Base-by-base conservation (phyloP, 1,140 invertebrate genomes). In the Leptopilina boulardi region DNA sequence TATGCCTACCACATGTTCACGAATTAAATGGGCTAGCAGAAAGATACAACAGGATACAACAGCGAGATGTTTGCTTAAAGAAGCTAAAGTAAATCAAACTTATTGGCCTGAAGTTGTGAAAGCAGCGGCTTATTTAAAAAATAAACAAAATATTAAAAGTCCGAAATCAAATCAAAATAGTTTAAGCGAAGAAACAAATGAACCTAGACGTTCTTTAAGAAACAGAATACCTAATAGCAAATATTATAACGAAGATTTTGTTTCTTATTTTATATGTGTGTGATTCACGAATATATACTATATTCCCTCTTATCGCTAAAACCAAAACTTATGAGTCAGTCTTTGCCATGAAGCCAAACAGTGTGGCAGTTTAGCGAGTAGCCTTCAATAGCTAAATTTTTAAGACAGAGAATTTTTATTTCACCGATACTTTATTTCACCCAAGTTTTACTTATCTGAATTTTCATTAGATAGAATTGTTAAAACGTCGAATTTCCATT, bases 1-100 rank as follows among this genome's bases (percentile, higher is more conserved):
- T 84, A 59, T 89, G 86, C 81, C 85, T 85, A 83, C 82, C 86
- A n/a, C 90, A 90, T 72, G 83, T 86, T 3, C 87, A 87, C 82
- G 83, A 87, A 85, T 75, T 89, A 79, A 89, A 89, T 85, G 86
- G 86, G 59, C 80, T 84, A 75, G 87, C 86, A 6, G 87, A 89
- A 83, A 85, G 85, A 76, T 89, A 84, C 73, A 89, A 88, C 80
- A 87, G 86, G 75, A 83, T 83, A 76, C 73, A 84, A 82, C 79
- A 10, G 71, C 44, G 0, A 78, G 80, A 75, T 82, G 80, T 77
- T 78, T 84, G 76, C 41, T 80, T 54, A 26, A n/a, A 47, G 77
- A 86, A 74, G 73, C 80, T 19, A 80, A 78, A 41, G 41, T 85
- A 41, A 51, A 80, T 77, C 85, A 77, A 83, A 81, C 72, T 34